Evolutionary conservation across 2,113 vertebrate species (phyloP).

Genomic region (Lethenteron reissneri): DNA sequence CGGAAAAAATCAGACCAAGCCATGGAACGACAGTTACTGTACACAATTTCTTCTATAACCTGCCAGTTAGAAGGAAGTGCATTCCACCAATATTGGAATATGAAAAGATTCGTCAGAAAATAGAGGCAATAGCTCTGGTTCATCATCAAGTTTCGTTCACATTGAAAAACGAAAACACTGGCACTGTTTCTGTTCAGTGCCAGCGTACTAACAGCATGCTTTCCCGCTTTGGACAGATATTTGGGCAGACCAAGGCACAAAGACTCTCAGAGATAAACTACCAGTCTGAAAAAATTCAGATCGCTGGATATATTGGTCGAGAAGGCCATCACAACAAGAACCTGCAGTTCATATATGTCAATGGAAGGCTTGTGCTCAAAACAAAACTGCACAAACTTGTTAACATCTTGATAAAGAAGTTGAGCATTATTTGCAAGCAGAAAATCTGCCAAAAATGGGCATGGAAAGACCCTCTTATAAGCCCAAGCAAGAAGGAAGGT

Average conservation of each 20-base stretch:
- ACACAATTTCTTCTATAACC: slow-evolving; percentile 56
- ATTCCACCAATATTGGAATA: slow-evolving; percentile 47
- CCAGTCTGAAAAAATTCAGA: slow-evolving; percentile 32
- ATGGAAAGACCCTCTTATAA: neutral
- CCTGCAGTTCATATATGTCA: slow-evolving; percentile 72
- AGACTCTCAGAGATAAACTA: slow-evolving; percentile 46
- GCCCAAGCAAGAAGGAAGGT: slow-evolving; percentile 19
- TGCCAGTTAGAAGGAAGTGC: slow-evolving; percentile 62
- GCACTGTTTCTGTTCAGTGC: slow-evolving; percentile 56
- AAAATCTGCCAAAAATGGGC: slow-evolving; percentile 19
- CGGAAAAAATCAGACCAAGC: slow-evolving; percentile 38
- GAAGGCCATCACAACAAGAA: slow-evolving; percentile 76
- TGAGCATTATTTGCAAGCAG: slow-evolving; percentile 33
- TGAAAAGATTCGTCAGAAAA: slow-evolving; percentile 49
- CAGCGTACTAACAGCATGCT: slow-evolving; percentile 44
- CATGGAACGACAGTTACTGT: slow-evolving; percentile 51
- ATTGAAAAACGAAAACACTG: slow-evolving; percentile 50
- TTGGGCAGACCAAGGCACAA: slow-evolving; percentile 39
- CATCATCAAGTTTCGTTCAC: slow-evolving; percentile 67
- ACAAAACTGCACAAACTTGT: slow-evolving; percentile 74
- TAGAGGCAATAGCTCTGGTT: slow-evolving; percentile 62
- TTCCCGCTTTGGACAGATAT: slow-evolving; percentile 73
- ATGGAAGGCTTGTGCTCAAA: slow-evolving; percentile 53
- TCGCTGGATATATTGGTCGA: slow-evolving; percentile 45
- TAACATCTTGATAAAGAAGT: slow-evolving; percentile 45